These are phyloP conservation scores for Panulirus ornatus DNA, from an alignment of 1,140 invertebrate species.

Conservation along the genomic window DNA sequence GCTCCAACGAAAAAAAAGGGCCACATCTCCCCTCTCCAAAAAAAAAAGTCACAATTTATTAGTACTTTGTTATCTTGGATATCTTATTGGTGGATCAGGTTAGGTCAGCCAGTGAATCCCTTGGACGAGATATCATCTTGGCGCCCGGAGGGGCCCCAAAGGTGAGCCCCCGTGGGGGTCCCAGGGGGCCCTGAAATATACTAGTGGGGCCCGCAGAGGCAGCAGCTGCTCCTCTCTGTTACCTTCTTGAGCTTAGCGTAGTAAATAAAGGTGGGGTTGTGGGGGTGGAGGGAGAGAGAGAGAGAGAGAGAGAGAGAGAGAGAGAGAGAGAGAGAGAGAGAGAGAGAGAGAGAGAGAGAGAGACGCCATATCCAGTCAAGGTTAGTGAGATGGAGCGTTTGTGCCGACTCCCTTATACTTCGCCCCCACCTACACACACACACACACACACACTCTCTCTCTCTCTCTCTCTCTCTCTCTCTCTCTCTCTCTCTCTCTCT, in stretches of 20 bases:
- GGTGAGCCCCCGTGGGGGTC: no score
- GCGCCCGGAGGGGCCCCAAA: constrained; percentile 23
- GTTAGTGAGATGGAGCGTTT: background rate
- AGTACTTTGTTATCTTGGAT: constrained; percentile 40
- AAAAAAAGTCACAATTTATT: constrained; percentile 33
- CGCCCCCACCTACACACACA: background rate
- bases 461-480: constrained; percentile 2
- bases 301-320: no score
- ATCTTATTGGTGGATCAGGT: background rate
- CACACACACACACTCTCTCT: constrained; percentile 11
- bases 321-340: background rate
- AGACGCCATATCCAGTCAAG: constrained; percentile 1
- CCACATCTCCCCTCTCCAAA: background rate
- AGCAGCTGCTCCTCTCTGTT: constrained; percentile 31
- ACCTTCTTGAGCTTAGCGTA: constrained; percentile 27
- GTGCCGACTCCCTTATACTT: background rate
- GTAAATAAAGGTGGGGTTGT: constrained; percentile 34
- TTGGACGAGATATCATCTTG: constrained; percentile 40
- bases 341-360: background rate
- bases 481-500: background rate
- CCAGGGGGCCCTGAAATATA: background rate
- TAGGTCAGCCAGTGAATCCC: background rate
- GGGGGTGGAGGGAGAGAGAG: background rate
- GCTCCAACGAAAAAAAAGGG: constrained; percentile 40
- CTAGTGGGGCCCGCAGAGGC: background rate